Evolutionary conservation across 2,113 vertebrate species (phyloP), one percentile per base, ranked within the genome.

Genomic region (Cyanoliseus patagonus): DNA sequence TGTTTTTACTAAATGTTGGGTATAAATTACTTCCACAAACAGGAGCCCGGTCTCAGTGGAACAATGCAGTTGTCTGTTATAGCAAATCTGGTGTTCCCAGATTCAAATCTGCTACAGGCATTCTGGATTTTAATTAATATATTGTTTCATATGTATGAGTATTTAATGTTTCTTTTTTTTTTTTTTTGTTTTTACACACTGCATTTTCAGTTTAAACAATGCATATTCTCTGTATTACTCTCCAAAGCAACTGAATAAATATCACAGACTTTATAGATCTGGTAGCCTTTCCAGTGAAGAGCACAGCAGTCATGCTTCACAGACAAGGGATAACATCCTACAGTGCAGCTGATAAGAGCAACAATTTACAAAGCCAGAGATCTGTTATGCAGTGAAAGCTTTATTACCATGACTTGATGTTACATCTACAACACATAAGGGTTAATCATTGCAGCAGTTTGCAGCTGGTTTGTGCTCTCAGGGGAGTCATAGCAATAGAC

Each of bases 361-460:
- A 96, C 95, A 94, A 96, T 96, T 96, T 96, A 96, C 95, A 96
- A 96, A 96, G 94, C 91, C 67, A 57, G 87, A 95, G 91, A 96
- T 96, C 95, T 73, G 90, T 97, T 96, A 84, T 92, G 93, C 97
- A 94, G 96, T 90, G 94, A 97, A 97, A 97, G 96, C 94, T 96
- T 96, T 97, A 97, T 97, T 96, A 88, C 95, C 96, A 94, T 59
- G 95, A 95, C 96, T 98, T 11, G 84, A 80, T 92, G 95, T 94
- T 97, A 95, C 94, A 88, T 97, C 88, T 93, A 72, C 95, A 96
- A 37, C 93, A 96, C 92, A 94, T 94, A 98, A 97, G 97, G 98
- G 97, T 98, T 98, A 98, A 98, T 98, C 96, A 96, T 96, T 92
- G 96, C 94, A 91, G 96, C 96, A 95, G 94, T 95, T 97, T 94